These are phyloP conservation scores for Manis javanica DNA, from an alignment of 2,797 vertebrate species.

Conservation along the genomic window DNA sequence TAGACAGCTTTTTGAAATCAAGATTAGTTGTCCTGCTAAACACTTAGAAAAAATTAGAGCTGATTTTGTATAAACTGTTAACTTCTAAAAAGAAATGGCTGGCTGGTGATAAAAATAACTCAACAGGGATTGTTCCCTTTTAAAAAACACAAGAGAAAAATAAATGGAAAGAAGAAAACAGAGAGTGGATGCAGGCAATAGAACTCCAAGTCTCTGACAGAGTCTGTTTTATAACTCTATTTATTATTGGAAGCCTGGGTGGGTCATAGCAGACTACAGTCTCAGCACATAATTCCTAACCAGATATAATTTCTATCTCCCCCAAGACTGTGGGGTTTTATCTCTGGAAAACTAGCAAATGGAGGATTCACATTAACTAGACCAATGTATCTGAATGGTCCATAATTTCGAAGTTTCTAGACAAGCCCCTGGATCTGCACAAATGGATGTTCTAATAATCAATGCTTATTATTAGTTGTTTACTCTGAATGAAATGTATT, in stretches of 20 bases:
- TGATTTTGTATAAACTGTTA: not conserved
- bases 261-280: not conserved
- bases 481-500: not conserved
- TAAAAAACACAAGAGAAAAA: not conserved
- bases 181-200: not conserved
- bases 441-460: not conserved
- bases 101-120: not conserved
- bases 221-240: not conserved
- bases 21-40: constrained; percentile 26
- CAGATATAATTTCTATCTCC: constrained; percentile 44
- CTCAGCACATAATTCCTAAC: not conserved
- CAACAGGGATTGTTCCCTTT: not conserved
- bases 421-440: not conserved
- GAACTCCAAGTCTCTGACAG: not conserved
- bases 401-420: not conserved
- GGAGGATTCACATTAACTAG: constrained; percentile 14
- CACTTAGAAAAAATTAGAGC: not conserved
- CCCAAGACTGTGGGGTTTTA: constrained; percentile 9
- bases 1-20: constrained; percentile 4
- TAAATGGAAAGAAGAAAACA: not conserved
- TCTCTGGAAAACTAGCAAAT: constrained; percentile 50
- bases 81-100: not conserved
- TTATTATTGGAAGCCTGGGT: not conserved
- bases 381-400: not conserved
- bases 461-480: constrained; percentile 24